Evolutionary conservation across 2,888 invertebrate genomes (phyloP).

Genomic region (Drosophila formosana): DNA sequence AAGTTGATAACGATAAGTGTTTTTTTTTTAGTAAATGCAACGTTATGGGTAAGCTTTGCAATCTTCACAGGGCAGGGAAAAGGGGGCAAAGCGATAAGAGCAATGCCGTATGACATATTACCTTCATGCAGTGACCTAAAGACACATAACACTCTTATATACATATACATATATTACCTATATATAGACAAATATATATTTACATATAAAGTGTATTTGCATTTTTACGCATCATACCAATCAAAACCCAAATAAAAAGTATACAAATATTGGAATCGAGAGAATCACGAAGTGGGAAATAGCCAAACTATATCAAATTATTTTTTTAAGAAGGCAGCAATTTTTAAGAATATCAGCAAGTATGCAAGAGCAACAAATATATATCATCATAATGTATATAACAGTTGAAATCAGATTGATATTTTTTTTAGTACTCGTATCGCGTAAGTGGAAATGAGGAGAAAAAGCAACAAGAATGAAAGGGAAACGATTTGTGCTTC

Average conservation of each 20-base stretch:
- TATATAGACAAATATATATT: conserved; percentile 39
- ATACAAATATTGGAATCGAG: not conserved
- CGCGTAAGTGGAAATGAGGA: not conserved
- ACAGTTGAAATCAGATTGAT: conserved; percentile 11
- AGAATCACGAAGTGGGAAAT: not conserved
- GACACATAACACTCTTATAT: conserved; percentile 30
- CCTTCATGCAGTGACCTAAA: conserved; percentile 45
- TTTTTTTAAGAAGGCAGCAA: conserved; percentile 57
- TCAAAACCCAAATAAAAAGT: conserved; percentile 9
- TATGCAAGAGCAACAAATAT: conserved; percentile 3
- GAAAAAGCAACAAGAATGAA: not conserved
- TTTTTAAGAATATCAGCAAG: conserved; percentile 32
- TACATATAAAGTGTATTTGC: conserved; percentile 50
- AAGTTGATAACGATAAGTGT: conserved; percentile 25
- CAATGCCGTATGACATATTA: conserved; percentile 47
- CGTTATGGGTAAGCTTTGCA: conserved; percentile 58
- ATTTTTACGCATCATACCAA: conserved; percentile 39
- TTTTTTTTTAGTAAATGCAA: conserved; percentile 28
- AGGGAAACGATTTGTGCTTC: conserved; percentile 1
- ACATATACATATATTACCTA: conserved; percentile 18
- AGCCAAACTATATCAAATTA: conserved; percentile 38
- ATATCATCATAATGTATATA: conserved; percentile 12
- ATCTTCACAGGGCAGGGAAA: conserved; percentile 44
- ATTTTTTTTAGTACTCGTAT: not conserved
- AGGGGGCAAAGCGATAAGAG: conserved; percentile 17